Conservation (phyloP, 1,140 invertebrate genomes). For the Bathynomus jamesi region DNA sequence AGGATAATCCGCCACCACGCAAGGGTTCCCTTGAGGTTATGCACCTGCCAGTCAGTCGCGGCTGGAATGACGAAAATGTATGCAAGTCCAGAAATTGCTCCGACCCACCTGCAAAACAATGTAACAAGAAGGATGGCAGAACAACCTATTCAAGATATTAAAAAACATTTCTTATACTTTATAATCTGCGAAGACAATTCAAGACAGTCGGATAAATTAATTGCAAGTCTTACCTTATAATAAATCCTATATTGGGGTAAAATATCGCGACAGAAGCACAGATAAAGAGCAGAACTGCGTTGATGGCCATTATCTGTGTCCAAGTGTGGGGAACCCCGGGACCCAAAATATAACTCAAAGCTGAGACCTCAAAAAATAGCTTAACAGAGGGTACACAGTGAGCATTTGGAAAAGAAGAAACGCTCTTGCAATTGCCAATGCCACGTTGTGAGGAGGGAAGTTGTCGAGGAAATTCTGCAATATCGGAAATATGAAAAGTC, state of each 20-base stretch:
- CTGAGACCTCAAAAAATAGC: conserved; percentile 68
- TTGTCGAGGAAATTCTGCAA: conserved; percentile 88
- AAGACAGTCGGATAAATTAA: not conserved
- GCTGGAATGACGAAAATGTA: conserved; percentile 78
- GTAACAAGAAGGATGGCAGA: too few relatives aligned
- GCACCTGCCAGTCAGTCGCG: conserved; percentile 60
- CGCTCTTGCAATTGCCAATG: conserved; percentile 69
- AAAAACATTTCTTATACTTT: too few relatives aligned
- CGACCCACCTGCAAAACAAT: conserved; percentile 71
- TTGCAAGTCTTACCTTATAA: conserved; percentile 58
- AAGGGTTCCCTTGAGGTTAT: conserved; percentile 54
- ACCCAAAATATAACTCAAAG: conserved; percentile 46
- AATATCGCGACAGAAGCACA: conserved; percentile 78
- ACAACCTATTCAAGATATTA: too few relatives aligned
- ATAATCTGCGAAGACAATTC: too few relatives aligned
- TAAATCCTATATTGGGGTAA: conserved; percentile 73
- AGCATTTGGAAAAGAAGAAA: conserved; percentile 80
- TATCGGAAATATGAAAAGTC: too few relatives aligned
- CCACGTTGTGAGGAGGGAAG: conserved; percentile 65
- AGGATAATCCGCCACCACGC: conserved; percentile 49
- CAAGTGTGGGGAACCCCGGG: conserved; percentile 47
- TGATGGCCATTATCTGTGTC: conserved; percentile 31
- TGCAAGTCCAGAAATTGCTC: conserved; percentile 74
- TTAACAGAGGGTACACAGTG: conserved; percentile 77
- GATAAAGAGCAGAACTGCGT: conserved; percentile 47